Conservation (phyloP, 2,113 vertebrate genomes). For the Phrynosoma platyrhinos region DNA sequence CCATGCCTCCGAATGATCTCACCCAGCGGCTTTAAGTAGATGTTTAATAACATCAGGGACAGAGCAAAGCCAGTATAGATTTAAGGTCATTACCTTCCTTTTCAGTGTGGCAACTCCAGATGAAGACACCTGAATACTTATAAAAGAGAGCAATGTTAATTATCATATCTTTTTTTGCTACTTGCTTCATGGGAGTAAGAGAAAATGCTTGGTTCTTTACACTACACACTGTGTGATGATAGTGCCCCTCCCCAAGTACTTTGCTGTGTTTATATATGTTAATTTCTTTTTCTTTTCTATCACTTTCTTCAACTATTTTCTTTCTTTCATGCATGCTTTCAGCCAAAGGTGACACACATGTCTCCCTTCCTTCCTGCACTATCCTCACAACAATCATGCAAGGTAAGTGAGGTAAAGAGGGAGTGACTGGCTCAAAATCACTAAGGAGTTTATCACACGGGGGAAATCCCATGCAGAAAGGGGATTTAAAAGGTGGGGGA, state of each 20-base stretch:
- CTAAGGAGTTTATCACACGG: too few relatives aligned
- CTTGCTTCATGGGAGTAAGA: not conserved
- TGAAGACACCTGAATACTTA: not conserved
- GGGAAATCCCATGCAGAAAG: too few relatives aligned
- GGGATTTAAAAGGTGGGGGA: too few relatives aligned
- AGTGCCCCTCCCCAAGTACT: too few relatives aligned
- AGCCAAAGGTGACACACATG: conserved; percentile 15
- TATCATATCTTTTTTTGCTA: not conserved
- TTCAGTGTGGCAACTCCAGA: not conserved
- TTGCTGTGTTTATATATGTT: not conserved
- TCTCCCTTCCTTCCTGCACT: too few relatives aligned
- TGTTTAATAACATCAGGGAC: too few relatives aligned
- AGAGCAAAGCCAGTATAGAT: not conserved
- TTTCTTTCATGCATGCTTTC: conserved; percentile 13
- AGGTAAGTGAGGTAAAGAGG: too few relatives aligned
- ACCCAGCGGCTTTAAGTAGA: too few relatives aligned
- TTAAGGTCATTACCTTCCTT: not conserved
- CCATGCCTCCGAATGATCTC: too few relatives aligned
- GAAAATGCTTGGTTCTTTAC: not conserved
- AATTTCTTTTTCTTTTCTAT: conserved; percentile 54
- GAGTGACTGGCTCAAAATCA: too few relatives aligned
- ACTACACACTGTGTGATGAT: not conserved
- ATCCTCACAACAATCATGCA: too few relatives aligned
- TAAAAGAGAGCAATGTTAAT: not conserved
- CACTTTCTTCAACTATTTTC: conserved; percentile 63